Evolutionary conservation across 2,113 vertebrate genomes (phyloP).

Genomic region (Podocnemis expansa): DNA sequence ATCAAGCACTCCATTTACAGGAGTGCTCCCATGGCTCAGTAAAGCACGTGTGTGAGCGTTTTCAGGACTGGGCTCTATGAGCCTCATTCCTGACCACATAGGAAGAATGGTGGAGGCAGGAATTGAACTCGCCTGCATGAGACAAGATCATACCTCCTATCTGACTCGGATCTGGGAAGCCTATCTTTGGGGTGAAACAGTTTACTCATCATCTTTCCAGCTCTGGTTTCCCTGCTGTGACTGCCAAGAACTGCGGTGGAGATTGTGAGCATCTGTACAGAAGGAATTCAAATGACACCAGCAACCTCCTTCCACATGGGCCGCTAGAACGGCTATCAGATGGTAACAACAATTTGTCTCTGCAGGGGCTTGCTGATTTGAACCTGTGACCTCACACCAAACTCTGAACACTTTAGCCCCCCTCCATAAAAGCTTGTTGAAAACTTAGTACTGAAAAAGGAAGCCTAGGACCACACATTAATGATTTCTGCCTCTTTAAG

Average conservation of each 20-base stretch:
- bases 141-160: background rate
- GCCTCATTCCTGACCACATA: background rate
- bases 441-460: background rate
- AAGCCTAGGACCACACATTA: background rate
- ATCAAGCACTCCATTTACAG: background rate
- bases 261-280: background rate
- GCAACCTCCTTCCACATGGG: accelerated
- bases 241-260: background rate
- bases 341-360: background rate
- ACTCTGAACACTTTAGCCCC: background rate
- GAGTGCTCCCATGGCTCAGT: background rate
- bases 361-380: background rate
- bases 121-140: background rate
- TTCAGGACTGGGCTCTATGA: background rate
- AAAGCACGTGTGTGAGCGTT: accelerated
- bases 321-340: background rate
- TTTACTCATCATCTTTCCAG: background rate
- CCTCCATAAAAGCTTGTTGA: background rate
- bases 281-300: background rate
- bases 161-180: accelerated
- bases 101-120: background rate
- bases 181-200: background rate
- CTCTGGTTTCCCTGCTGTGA: background rate
- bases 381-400: background rate
- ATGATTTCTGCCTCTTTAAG: background rate